Evolutionary conservation across 2,797 vertebrate genomes (phyloP), one percentile per base, ranked within the genome.

Genomic region (Betta splendens): DNA sequence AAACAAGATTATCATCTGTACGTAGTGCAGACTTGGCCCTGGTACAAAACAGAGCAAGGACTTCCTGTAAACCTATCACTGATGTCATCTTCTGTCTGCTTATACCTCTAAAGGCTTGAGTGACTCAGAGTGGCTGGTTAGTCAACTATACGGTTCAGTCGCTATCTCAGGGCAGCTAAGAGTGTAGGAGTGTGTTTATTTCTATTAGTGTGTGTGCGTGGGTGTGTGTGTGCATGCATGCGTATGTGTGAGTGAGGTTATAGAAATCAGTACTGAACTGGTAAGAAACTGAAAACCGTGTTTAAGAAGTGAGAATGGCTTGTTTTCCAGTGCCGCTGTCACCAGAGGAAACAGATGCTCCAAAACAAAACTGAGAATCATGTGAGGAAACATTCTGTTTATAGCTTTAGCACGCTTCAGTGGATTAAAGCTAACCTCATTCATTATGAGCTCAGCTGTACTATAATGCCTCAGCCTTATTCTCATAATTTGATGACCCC

Each of bases 331-430:
- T 9, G 17, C 43, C 4, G n/a, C 39, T 40, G 51, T 60, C 59
- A 44, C 22, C 50, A 70, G 71, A 90, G 89, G 89, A 92, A 89
- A 90, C 89, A 90, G 87, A 91, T 90, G 86, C 66, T 73, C 56
- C 54, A 36, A 72, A 84, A 71, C 71, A 76, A 84, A 85, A 77
- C 59, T 36, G 69, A 80, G 62, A 80, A 38, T 75, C 37, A 55
- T 38, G 56, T 72, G 38, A 71, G 63, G 73, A 84, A 81, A 65
- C 20, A 35, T 39, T 61, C 52, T 49, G 60, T 64, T 80, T 82
- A 82, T 76, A 83, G 64, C 44, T 28, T 26, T 11, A 32, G 53
- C 47, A 67, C 4, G 63, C 32, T 64, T 66, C 69, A 48, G 22
- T 39, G 50, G 40, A 26, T 58, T 20, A 1, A 9, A 45, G 45